Conservation (phyloP, 2,113 vertebrate genomes). For the Neolamprologus tretocephalus region DNA sequence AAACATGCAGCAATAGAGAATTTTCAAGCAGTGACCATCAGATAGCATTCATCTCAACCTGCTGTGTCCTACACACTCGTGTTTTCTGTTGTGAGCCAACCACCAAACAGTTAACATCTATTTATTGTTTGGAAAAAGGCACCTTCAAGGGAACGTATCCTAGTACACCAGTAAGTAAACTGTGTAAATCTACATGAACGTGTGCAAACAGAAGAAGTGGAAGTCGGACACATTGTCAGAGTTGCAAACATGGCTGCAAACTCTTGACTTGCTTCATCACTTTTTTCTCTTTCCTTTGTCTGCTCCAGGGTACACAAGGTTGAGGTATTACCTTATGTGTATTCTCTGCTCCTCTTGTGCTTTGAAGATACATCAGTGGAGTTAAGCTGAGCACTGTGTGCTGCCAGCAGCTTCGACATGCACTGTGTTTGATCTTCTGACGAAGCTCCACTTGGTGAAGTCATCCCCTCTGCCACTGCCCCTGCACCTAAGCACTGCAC, state of each 20-base stretch:
- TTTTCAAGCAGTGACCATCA: background rate
- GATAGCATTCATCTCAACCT: background rate
- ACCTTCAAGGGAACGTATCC: background rate
- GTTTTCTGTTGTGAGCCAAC: background rate
- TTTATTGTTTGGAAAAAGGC: background rate
- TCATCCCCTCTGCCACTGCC: background rate
- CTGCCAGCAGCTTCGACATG: background rate
- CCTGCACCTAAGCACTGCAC: conserved; percentile 26
- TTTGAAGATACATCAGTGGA: conserved; percentile 21
- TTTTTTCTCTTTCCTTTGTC: background rate
- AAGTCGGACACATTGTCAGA: background rate
- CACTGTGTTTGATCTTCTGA: conserved; percentile 34
- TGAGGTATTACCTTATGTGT: background rate
- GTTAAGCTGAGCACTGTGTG: background rate
- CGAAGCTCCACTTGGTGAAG: conserved; percentile 15
- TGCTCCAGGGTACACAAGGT: background rate
- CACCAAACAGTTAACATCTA: background rate
- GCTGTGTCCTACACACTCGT: background rate
- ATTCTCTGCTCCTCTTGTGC: background rate
- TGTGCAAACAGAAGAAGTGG: background rate
- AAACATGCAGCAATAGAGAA: background rate
- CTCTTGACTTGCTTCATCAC: background rate
- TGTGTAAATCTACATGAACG: background rate
- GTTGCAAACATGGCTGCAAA: background rate
- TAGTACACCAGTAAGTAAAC: background rate